Evolutionary conservation across 2,888 invertebrate species (phyloP).

Genomic region (Alloplasta piceator): DNA sequence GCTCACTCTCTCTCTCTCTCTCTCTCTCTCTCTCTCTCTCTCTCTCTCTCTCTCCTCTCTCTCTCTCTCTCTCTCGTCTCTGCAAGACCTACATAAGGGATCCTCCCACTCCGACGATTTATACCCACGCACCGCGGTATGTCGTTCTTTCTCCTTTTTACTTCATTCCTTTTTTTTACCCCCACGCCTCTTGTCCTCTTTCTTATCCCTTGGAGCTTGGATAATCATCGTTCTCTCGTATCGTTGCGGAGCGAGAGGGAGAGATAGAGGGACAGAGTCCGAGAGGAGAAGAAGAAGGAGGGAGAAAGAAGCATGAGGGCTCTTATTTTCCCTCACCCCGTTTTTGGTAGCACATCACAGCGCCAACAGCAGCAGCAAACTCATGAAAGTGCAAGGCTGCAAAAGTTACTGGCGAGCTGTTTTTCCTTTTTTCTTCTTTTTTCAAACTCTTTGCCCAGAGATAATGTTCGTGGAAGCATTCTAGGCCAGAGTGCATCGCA

Average conservation of each 20-base stretch:
- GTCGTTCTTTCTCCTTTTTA: conserved; percentile 58
- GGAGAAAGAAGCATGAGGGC: conserved; percentile 10
- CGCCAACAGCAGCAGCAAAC: conserved; percentile 42
- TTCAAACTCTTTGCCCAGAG: conserved; percentile 18
- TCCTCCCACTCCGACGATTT: conserved; percentile 64
- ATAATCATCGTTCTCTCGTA: conserved; percentile 63
- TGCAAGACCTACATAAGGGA: conserved; percentile 42
- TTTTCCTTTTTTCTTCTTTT: conserved; percentile 12
- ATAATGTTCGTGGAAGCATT: conserved; percentile 54
- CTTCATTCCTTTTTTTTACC: conserved; percentile 5
- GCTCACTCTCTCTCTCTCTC: conserved; percentile 16
- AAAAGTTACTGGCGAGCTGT: conserved; percentile 23
- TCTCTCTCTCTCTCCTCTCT: no score
- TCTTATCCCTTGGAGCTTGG: conserved; percentile 50
- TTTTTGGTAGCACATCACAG: conserved; percentile 57
- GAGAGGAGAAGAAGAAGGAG: conserved; percentile 4
- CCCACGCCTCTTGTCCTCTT: conserved; percentile 39
- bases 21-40: no score
- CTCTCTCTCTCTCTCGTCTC: conserved; percentile 29
- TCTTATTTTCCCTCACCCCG: conserved; percentile 54
- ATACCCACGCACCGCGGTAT: conserved; percentile 65
- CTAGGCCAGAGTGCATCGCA: conserved; percentile 37
- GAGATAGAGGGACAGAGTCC: neutral
- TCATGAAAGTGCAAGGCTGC: conserved; percentile 52
- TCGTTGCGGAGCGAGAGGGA: conserved; percentile 13